These are phyloP conservation scores for Xiphydria camelus DNA, from an alignment of 2,888 invertebrate genomes.

Conservation along the genomic window DNA sequence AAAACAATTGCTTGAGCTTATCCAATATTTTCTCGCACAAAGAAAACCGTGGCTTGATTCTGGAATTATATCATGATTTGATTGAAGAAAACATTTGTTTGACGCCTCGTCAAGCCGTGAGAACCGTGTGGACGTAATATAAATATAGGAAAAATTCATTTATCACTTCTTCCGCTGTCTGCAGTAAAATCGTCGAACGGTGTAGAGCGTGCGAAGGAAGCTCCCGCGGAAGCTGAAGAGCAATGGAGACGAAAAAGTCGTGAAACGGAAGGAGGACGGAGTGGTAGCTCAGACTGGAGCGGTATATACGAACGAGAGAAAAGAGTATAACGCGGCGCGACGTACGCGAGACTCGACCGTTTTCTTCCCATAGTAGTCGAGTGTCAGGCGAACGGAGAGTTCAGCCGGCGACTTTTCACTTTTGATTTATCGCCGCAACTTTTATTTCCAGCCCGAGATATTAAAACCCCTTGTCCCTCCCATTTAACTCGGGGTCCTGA, in stretches of 20 bases:
- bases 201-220: too few relatives aligned
- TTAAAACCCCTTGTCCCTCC: conserved; percentile 57
- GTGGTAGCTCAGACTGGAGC: too few relatives aligned
- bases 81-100: too few relatives aligned
- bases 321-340: conserved; percentile 23
- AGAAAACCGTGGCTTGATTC: too few relatives aligned
- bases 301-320: conserved; percentile 12
- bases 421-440: conserved; percentile 57
- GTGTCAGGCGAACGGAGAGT: conserved; percentile 40
- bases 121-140: conserved; percentile 25
- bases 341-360: too few relatives aligned
- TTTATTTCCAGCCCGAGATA: conserved; percentile 55
- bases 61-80: too few relatives aligned
- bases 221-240: too few relatives aligned
- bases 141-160: conserved; percentile 44
- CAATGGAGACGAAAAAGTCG: conserved; percentile 2
- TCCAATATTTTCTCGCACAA: too few relatives aligned
- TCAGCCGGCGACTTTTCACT: conserved; percentile 55
- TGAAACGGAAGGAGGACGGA: conserved; percentile 17
- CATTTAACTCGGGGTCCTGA: conserved; percentile 56
- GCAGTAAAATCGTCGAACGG: too few relatives aligned
- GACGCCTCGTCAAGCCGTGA: too few relatives aligned
- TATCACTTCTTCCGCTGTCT: conserved; percentile 44
- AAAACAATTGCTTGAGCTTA: too few relatives aligned
- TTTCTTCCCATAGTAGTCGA: conserved; percentile 40